Conservation (phyloP, 2,888 invertebrate genomes). For the Harpalus rufipes region DNA sequence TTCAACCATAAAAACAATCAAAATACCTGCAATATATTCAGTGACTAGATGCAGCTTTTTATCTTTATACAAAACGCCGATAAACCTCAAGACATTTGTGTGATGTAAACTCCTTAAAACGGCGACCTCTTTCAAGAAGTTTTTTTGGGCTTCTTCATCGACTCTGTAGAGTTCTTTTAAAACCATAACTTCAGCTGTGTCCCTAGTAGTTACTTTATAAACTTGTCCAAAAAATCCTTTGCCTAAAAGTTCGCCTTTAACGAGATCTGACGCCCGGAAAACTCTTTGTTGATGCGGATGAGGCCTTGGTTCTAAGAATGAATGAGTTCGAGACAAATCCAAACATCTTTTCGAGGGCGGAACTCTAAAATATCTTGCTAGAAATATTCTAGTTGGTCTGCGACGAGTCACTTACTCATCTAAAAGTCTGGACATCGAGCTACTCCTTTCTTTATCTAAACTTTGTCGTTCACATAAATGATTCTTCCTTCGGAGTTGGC, state of each 20-base stretch:
- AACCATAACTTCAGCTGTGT: constrained; percentile 96
- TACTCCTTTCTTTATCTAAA: constrained; percentile 88
- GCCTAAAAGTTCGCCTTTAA: constrained; percentile 92
- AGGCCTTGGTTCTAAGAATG: constrained; percentile 86
- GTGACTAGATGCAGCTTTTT: constrained; percentile 94
- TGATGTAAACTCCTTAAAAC: constrained; percentile 93
- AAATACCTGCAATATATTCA: constrained; percentile 93
- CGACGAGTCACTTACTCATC: constrained; percentile 81
- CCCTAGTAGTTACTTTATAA: constrained; percentile 93
- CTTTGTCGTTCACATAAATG: constrained; percentile 75
- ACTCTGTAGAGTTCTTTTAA: constrained; percentile 93
- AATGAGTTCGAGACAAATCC: constrained; percentile 91
- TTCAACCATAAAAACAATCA: neutral
- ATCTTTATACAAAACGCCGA: constrained; percentile 96
- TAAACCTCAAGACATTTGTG: constrained; percentile 93
- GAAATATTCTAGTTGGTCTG: neutral
- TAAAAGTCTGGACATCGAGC: constrained; percentile 90
- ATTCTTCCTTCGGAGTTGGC: constrained; percentile 81
- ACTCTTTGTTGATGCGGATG: constrained; percentile 81
- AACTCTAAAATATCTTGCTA: constrained; percentile 72
- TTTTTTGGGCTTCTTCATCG: constrained; percentile 96
- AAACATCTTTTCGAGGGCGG: constrained; percentile 75
- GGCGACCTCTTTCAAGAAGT: constrained; percentile 96
- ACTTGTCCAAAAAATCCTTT: constrained; percentile 96
- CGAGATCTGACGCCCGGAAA: constrained; percentile 93